Conservation (phyloP, 2,113 vertebrate species). For the Anarhynchus alexandrinus region DNA sequence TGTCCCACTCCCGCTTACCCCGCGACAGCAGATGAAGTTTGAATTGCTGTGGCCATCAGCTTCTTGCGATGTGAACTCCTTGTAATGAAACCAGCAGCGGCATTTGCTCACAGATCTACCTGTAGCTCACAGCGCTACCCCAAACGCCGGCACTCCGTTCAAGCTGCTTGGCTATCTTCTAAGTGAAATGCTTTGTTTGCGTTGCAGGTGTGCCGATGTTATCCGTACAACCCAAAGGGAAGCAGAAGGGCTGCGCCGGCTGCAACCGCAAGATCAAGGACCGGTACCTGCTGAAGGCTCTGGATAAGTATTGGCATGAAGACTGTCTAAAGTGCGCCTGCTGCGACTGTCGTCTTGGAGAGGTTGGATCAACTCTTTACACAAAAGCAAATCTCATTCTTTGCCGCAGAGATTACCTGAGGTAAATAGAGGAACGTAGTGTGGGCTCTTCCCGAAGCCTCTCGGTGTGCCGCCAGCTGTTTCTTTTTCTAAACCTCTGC, state of each 20-base stretch:
- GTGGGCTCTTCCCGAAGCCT: neutral
- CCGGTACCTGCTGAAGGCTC: constrained; percentile 98
- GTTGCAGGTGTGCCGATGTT: constrained; percentile 95
- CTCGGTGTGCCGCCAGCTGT: neutral
- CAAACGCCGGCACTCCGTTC: neutral
- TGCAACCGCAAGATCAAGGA: constrained; percentile 99
- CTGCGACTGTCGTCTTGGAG: constrained; percentile 98
- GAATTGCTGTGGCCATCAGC: neutral
- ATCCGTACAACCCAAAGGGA: constrained; percentile 98
- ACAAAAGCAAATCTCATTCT: constrained; percentile 99
- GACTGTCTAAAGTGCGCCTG: constrained; percentile 99
- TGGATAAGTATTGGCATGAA: constrained; percentile 99
- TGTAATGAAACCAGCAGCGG: neutral
- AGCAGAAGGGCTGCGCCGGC: constrained; percentile 99
- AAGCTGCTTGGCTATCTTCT: neutral
- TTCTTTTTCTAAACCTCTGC: neutral
- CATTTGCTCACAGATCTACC: neutral
- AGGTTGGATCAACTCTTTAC: constrained; percentile 99
- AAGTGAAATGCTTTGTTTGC: constrained; percentile 63
- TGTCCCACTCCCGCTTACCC: neutral
- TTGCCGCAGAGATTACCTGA: constrained; percentile 98
- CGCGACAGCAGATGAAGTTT: neutral
- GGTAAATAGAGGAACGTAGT: constrained; percentile 74
- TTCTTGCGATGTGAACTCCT: neutral
- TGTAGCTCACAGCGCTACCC: too few relatives aligned